Conservation (phyloP, 2,113 vertebrate species). For the Salvator merianae region DNA sequence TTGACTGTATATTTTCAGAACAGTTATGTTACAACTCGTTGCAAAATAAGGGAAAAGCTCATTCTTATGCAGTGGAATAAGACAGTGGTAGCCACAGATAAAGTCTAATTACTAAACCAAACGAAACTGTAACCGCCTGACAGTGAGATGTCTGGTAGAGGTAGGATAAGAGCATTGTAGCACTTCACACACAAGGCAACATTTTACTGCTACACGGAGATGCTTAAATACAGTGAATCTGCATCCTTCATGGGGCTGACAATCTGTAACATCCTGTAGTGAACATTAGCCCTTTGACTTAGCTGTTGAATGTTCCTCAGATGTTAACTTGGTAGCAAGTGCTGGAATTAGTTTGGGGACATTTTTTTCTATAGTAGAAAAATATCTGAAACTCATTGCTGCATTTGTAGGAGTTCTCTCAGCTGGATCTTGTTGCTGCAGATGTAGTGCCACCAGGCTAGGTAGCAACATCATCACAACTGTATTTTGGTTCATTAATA, state of each 20-base stretch:
- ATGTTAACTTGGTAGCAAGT: background rate
- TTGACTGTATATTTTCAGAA: background rate
- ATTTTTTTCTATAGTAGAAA: too few relatives aligned
- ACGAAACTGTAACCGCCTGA: background rate
- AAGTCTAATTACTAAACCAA: background rate
- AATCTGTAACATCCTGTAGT: background rate
- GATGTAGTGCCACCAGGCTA: too few relatives aligned
- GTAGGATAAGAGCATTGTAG: background rate
- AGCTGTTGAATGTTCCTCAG: conserved; percentile 12
- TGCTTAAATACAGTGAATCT: background rate
- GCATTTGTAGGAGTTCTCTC: too few relatives aligned
- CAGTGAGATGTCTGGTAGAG: background rate
- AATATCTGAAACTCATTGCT: too few relatives aligned
- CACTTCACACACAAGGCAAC: background rate
- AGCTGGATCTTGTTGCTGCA: too few relatives aligned
- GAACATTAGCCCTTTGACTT: conserved; percentile 17
- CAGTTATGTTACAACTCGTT: too few relatives aligned
- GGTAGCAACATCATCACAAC: background rate
- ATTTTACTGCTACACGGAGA: too few relatives aligned
- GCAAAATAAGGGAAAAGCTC: background rate
- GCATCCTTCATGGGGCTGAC: background rate
- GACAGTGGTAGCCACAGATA: background rate
- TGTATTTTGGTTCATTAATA: background rate
- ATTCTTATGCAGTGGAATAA: background rate
- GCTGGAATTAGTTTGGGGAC: too few relatives aligned